Evolutionary conservation across 2,888 invertebrate genomes (phyloP).

Genomic region (Agrilus biguttatus): DNA sequence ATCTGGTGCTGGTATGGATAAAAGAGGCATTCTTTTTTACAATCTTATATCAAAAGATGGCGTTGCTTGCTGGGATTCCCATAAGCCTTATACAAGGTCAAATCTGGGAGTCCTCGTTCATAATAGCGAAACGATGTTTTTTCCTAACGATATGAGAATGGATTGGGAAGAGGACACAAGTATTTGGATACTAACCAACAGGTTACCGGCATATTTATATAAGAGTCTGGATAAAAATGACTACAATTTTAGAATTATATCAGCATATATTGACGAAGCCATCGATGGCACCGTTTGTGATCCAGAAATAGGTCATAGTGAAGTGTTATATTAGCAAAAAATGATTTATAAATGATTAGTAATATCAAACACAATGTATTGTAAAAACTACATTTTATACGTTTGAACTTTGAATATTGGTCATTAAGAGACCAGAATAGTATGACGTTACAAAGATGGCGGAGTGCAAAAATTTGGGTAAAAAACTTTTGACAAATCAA

Average conservation of each 20-base stretch:
- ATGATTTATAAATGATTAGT: too few relatives aligned
- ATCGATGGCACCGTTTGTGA: conserved; percentile 57
- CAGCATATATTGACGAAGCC: conserved; percentile 47
- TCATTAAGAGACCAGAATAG: too few relatives aligned
- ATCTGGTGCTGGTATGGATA: conserved; percentile 58
- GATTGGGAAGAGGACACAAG: conserved; percentile 54
- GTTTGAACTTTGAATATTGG: too few relatives aligned
- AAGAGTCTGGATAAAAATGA: conserved; percentile 45
- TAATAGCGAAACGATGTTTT: conserved; percentile 49
- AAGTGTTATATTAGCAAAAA: too few relatives aligned
- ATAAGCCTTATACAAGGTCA: conserved; percentile 47
- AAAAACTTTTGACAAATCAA: too few relatives aligned
- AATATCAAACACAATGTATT: too few relatives aligned
- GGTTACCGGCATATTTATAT: conserved; percentile 58
- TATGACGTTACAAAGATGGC: too few relatives aligned
- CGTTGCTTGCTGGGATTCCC: conserved; percentile 68
- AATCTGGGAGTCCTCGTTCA: conserved; percentile 49
- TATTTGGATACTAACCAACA: conserved; percentile 66
- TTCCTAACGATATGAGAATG: conserved; percentile 68
- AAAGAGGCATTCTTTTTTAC: conserved; percentile 60
- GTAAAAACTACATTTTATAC: too few relatives aligned
- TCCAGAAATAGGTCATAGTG: conserved; percentile 26
- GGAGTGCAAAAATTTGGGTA: too few relatives aligned
- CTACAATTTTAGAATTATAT: conserved; percentile 61
- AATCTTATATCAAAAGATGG: conserved; percentile 64